Evolutionary conservation across 2,888 invertebrate species (phyloP).

Genomic region (Trimorus sp.): DNA sequence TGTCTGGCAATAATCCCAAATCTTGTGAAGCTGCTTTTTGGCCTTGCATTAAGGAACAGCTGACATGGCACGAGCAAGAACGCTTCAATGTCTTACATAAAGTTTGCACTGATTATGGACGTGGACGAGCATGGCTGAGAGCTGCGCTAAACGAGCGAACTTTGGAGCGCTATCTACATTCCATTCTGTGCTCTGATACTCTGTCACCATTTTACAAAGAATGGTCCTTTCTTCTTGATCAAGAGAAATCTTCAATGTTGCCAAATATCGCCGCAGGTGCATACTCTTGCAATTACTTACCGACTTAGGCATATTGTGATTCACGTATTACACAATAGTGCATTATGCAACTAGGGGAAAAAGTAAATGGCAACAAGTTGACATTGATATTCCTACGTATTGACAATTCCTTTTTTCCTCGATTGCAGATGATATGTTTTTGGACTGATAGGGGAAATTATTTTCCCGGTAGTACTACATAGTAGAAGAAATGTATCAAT

Average conservation of each 20-base stretch:
- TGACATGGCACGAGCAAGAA: conserved; percentile 94
- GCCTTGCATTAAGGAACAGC: conserved; percentile 89
- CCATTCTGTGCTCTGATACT: conserved; percentile 72
- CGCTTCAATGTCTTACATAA: conserved; percentile 88
- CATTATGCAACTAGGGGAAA: no score
- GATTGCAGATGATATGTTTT: no score
- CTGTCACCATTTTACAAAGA: conserved; percentile 87
- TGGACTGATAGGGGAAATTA: no score
- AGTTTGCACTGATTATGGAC: conserved; percentile 89
- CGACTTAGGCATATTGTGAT: no score
- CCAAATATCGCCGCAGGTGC: conserved; percentile 93
- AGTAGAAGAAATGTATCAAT: no score
- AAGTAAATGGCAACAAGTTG: no score
- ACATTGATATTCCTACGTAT: no score
- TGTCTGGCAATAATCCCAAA: conserved; percentile 83
- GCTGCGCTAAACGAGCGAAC: conserved; percentile 95
- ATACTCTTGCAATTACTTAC: neutral
- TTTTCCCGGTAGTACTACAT: no score
- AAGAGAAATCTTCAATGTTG: conserved; percentile 89
- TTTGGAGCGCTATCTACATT: conserved; percentile 86
- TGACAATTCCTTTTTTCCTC: no score
- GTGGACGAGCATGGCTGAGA: conserved; percentile 94
- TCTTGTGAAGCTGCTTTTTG: conserved; percentile 85
- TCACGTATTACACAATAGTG: no score
- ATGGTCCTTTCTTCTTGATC: conserved; percentile 91